Evolutionary conservation across 2,113 vertebrate genomes (phyloP), one percentile per base, ranked within the genome.

Genomic region (Naja naja): DNA sequence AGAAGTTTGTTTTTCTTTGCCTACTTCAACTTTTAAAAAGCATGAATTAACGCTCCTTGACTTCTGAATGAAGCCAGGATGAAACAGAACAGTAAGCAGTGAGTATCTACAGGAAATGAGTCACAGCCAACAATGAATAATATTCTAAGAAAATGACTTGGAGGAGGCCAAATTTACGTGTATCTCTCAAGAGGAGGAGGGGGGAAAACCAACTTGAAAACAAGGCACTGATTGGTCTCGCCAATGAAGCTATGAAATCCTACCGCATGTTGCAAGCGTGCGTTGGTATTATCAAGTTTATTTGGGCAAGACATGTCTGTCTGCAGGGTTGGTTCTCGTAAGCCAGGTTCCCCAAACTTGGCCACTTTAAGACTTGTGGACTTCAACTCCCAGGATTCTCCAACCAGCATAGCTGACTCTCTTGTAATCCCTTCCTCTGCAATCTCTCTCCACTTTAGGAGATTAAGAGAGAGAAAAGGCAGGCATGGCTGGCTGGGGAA

Each of bases 1-100:
- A n/a, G 27, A 87, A 58, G 94, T 92, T 88, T 30, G 5, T 23
- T 91, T 91, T 55, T 92, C 89, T 95, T 90, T 90, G 43, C 30
- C 74, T 81, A 85, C 91, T 81, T 86, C 49, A 30, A 30, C 3
- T 87, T 90, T 89, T 52, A 25, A 49, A 30, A 89, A 53, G 22
- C n/a, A 34, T 27, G 30, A n/a, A 55, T 34, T 58, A 18, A 52
- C 22, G 34, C n/a, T 27, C 39, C 34, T 86, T 85, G 27, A 2
- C n/a, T 93, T 43, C 23, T 90, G 53, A 81, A 81, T 81, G 74
- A 81, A 55, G 85, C 5, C 43, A 87, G 25, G 58, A 56, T 91
- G 74, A 91, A 56, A 85, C 74, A 45, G 20, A 60, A 60, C 55
- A 49, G 43, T 18, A 10, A 39, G 6, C 39, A 34, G 16, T 56